Base-by-base conservation (phyloP, 2,888 invertebrate genomes). In the Phaedon cochleariae region DNA sequence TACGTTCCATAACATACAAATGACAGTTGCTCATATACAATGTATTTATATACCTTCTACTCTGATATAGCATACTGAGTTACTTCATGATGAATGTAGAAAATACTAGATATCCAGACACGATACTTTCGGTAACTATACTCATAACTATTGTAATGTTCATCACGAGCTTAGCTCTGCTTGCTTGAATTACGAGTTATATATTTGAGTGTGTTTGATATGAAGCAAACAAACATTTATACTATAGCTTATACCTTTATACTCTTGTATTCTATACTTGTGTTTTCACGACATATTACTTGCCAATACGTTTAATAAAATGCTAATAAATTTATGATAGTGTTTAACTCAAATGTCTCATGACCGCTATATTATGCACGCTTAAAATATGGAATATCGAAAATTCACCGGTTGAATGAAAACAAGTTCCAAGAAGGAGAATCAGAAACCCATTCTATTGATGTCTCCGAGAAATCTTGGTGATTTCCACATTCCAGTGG, bases 261-360 rank as follows among this genome's bases (percentile, higher is more conserved):
- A 82, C 81, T 82, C 82, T 82, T 83, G 79, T 82, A 82, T 81
- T 80, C 77, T 74, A 73, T 74, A 76, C 72, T 79, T 81, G 80
- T 81, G 82, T 82, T 83, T 81, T 82, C 81, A 81, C 81, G 6
- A 6, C 15, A 41, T 41, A 41, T 80, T 81, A 82, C 80, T 81
- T 80, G 81, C 81, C 79, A 81, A 81, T 73, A 81, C 81, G 82
- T 82, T 81, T 81, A 82, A 82, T 82, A 82, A 82, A 82, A 81
- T 74, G 80, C 80, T 80, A 74, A 69, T 62, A 68, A 73, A 69
- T 68, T 63, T n/a, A 21, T 15, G 10, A 49, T 34, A 12, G 34
- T 31, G 20, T 55, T 49, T 57, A 20, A 37, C 54, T n/a, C n/a
- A n/a, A n/a, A n/a, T n/a, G n/a, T n/a, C n/a, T n/a, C n/a, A n/a